These are phyloP conservation scores for Habropoda laboriosa DNA, from an alignment of 1,140 invertebrate genomes.

Conservation along the genomic window DNA sequence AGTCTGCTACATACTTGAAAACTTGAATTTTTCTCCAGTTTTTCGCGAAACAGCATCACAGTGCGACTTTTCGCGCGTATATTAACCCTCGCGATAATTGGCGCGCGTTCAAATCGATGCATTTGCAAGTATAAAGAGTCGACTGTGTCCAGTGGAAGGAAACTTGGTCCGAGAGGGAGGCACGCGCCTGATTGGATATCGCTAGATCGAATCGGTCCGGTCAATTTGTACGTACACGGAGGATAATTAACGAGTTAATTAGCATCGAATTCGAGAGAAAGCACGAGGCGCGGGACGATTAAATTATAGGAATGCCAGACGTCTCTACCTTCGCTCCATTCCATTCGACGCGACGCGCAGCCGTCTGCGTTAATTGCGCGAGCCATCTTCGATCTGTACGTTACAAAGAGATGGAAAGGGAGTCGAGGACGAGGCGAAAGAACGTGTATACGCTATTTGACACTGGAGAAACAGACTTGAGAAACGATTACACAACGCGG, in stretches of 20 bases:
- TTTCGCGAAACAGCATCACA: no score
- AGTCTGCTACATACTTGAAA: no score
- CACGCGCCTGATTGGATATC: slow-evolving; percentile 33
- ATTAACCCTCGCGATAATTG: slow-evolving; percentile 44
- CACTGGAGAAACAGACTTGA: neutral
- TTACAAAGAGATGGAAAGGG: no score
- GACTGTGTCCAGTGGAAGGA: no score
- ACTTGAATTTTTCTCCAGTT: no score
- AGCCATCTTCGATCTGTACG: neutral
- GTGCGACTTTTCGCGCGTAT: slow-evolving; percentile 30
- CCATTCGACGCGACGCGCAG: neutral
- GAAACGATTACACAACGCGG: neutral
- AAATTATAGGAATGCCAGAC: neutral
- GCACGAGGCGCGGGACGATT: neutral
- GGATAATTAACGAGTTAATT: slow-evolving; percentile 34
- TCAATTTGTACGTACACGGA: slow-evolving; percentile 21
- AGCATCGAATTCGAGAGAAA: slow-evolving; percentile 35
- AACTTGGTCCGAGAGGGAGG: neutral
- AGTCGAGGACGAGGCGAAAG: neutral
- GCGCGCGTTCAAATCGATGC: neutral
- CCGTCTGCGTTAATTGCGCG: slow-evolving; percentile 1
- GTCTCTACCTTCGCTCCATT: neutral
- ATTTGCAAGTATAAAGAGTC: slow-evolving; percentile 23
- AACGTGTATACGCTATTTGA: neutral
- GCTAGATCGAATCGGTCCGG: neutral